Conservation (phyloP, 2,888 invertebrate genomes). For the Dyspetes luteomarginatus region DNA sequence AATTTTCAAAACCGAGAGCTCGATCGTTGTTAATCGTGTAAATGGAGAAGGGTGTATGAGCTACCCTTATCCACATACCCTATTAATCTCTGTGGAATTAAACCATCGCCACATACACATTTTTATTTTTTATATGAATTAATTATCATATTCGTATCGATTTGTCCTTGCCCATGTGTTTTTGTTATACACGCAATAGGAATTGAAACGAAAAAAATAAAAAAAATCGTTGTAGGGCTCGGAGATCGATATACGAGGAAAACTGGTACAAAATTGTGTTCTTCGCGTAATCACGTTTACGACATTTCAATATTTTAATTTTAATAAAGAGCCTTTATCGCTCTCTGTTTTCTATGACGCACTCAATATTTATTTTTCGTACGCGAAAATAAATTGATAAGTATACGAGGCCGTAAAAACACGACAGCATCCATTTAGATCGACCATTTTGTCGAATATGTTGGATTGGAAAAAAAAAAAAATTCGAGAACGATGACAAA, state of each 20-base stretch:
- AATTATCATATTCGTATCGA: too few relatives aligned
- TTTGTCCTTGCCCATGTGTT: background rate
- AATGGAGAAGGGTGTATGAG: too few relatives aligned
- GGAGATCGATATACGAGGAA: too few relatives aligned
- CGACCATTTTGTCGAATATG: background rate
- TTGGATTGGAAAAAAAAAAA: slow-evolving; percentile 1
- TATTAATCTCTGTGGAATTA: too few relatives aligned
- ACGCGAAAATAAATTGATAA: background rate
- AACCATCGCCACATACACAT: too few relatives aligned
- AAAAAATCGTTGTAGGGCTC: too few relatives aligned
- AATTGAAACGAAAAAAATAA: background rate
- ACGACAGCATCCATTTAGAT: background rate
- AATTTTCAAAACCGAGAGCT: background rate
- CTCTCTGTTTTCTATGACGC: background rate
- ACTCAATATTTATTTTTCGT: background rate
- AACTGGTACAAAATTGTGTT: background rate
- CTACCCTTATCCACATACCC: too few relatives aligned
- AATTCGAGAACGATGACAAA: slow-evolving; percentile 14
- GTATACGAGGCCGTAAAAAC: background rate
- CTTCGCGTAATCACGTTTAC: too few relatives aligned
- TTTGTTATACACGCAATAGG: background rate
- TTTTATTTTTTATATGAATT: too few relatives aligned
- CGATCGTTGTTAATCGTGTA: too few relatives aligned
- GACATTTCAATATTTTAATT: too few relatives aligned
- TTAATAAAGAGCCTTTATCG: too few relatives aligned